phyloP scores from a whole-genome alignment of 1,140 invertebrate genomes.

The Drosophila repletoides region DNA sequence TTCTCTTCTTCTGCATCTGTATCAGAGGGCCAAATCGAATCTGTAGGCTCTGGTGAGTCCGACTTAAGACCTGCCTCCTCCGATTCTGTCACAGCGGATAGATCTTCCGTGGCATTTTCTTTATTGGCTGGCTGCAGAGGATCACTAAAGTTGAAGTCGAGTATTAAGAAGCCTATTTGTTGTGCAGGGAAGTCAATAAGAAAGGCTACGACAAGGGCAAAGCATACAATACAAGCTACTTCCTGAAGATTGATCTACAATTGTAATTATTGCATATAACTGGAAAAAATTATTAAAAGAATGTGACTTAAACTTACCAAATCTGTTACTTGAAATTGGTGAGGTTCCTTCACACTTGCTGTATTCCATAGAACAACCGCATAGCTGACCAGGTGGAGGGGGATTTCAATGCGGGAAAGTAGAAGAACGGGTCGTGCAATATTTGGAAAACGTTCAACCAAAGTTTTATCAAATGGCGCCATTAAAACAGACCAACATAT shows the following conservation, averaged over 20 bases:
- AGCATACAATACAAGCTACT: conserved; percentile 36
- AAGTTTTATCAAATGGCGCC: conserved; percentile 35
- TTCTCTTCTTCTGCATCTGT: conserved; percentile 52
- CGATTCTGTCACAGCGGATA: background rate
- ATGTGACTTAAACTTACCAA: conserved; percentile 36
- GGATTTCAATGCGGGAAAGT: conserved; percentile 56
- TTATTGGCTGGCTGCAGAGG: conserved; percentile 8
- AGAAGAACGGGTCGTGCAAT: conserved; percentile 39
- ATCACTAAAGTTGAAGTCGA: conserved; percentile 53
- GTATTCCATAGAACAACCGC: conserved; percentile 60
- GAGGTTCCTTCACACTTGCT: conserved; percentile 49
- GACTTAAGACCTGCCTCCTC: conserved; percentile 17
- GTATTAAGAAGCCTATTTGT: conserved; percentile 83
- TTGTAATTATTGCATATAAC: too few species aligned
- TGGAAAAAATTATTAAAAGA: background rate
- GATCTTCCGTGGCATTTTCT: background rate
- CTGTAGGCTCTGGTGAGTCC: conserved; percentile 37
- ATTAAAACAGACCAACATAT: conserved; percentile 84
- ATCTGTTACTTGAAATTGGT: conserved; percentile 50
- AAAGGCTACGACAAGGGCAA: conserved; percentile 82
- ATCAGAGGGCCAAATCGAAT: conserved; percentile 54
- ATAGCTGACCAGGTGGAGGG: conserved; percentile 57
- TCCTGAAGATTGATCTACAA: conserved; percentile 54
- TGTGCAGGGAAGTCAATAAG: conserved; percentile 84
- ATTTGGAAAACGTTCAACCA: conserved; percentile 26